Conservation (phyloP, 2,113 vertebrate genomes). For the Archilochus colubris region DNA sequence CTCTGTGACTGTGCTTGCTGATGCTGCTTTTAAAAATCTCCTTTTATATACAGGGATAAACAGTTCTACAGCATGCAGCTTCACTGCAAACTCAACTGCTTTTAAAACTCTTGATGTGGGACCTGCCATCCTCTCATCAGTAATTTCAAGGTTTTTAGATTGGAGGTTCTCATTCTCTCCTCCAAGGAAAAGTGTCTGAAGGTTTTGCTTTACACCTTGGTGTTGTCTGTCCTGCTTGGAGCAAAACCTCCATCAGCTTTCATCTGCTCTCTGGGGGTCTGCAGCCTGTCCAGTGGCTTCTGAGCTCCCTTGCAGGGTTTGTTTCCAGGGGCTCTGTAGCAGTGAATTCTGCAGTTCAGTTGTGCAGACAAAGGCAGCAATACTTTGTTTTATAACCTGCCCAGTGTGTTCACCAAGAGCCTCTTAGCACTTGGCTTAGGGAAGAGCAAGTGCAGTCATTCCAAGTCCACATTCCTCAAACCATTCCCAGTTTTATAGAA, state of each 20-base stretch:
- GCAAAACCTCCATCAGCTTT: background rate
- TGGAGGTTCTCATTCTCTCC: background rate
- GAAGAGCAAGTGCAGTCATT: background rate
- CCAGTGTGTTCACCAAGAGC: background rate
- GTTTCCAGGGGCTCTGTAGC: background rate
- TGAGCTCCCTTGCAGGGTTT: background rate
- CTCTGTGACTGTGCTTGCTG: background rate
- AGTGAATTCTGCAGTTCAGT: background rate
- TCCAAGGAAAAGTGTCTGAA: background rate
- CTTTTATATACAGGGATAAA: background rate
- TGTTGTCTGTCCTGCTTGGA: background rate
- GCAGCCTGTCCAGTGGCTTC: background rate
- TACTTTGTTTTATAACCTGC: background rate
- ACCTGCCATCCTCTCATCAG: background rate
- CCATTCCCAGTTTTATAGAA: background rate
- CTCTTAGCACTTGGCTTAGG: background rate
- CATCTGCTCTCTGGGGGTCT: background rate
- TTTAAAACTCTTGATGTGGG: background rate
- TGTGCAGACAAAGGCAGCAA: background rate
- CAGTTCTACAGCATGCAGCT: background rate
- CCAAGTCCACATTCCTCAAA: fast-evolving
- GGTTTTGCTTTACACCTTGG: background rate
- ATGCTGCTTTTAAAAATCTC: background rate
- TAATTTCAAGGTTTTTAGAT: background rate
- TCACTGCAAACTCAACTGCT: background rate